phyloP scores from a whole-genome alignment of 2,797 vertebrate genomes.

The Pempheris klunzingeri region DNA sequence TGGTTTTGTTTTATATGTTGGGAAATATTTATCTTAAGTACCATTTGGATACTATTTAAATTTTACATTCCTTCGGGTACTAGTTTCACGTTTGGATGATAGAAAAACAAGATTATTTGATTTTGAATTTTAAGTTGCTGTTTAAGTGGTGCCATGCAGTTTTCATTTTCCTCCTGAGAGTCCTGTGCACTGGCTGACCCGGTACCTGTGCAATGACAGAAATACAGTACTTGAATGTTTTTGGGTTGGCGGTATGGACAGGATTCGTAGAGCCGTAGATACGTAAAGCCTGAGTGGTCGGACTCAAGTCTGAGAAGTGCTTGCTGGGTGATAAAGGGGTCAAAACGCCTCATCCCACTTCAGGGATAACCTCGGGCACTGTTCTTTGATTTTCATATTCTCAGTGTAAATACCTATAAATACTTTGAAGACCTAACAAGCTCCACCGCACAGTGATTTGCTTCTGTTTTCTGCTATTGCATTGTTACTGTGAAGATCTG shows the following conservation, averaged over 20 bases:
- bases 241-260: slow-evolving; percentile 68
- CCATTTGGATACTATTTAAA: slow-evolving; percentile 55
- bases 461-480: slow-evolving; percentile 82
- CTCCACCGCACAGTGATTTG: slow-evolving; percentile 75
- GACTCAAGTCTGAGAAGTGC: slow-evolving; percentile 35
- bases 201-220: slow-evolving; percentile 83
- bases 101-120: slow-evolving; percentile 40
- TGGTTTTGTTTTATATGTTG: slow-evolving; percentile 52
- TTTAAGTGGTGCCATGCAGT: slow-evolving; percentile 55
- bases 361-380: slow-evolving; percentile 46
- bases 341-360: slow-evolving; percentile 43
- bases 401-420: slow-evolving; percentile 83
- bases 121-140: slow-evolving; percentile 36
- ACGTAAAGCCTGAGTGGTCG: slow-evolving; percentile 30
- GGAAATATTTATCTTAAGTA: slow-evolving; percentile 36
- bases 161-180: slow-evolving; percentile 48
- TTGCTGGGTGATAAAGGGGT: slow-evolving; percentile 18
- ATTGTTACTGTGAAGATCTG: slow-evolving; percentile 88
- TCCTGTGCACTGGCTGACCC: slow-evolving; percentile 72
- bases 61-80: slow-evolving; percentile 36
- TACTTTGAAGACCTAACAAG: slow-evolving; percentile 72
- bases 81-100: slow-evolving; percentile 34
- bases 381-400: slow-evolving; percentile 63
- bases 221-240: slow-evolving; percentile 85
- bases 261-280: slow-evolving; percentile 56